These are phyloP conservation scores for Anguilla anguilla DNA, from an alignment of 2,797 vertebrate genomes.

Conservation along the genomic window DNA sequence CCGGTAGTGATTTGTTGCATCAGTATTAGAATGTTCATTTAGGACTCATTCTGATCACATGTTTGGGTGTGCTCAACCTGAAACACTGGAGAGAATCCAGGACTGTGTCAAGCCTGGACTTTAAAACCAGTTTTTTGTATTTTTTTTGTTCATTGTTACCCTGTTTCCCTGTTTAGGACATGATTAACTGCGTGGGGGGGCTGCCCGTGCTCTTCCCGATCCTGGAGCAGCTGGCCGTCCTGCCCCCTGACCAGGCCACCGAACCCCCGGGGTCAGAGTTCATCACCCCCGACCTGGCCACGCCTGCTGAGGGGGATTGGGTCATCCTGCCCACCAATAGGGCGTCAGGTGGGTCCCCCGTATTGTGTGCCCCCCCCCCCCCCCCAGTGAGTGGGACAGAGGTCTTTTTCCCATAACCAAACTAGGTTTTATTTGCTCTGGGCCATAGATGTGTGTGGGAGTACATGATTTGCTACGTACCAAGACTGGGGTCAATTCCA, in stretches of 20 bases:
- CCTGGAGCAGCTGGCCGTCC: conserved; percentile 85
- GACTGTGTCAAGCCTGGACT: not conserved
- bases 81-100: not conserved
- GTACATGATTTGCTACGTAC: too few relatives aligned
- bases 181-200: conserved; percentile 94
- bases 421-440: too few relatives aligned
- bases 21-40: not conserved
- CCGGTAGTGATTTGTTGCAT: too few relatives aligned
- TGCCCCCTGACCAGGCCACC: conserved; percentile 70
- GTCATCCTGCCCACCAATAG: conserved; percentile 86
- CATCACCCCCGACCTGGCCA: conserved; percentile 77
- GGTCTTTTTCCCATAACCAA: not conserved
- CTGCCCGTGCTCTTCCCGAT: conserved; percentile 87
- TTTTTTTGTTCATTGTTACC: not conserved
- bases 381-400: not conserved
- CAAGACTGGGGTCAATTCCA: too few relatives aligned
- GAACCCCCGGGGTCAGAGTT: conserved; percentile 66
- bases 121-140: not conserved
- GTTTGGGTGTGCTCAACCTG: not conserved
- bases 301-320: conserved; percentile 87
- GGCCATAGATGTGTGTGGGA: not conserved
- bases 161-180: conserved; percentile 74
- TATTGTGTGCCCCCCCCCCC: not conserved
- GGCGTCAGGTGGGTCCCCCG: conserved; percentile 82
- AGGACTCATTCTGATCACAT: not conserved